Evolutionary conservation across 2,888 invertebrate species (phyloP).

Genomic region (Tricholauxania praeusta): DNA sequence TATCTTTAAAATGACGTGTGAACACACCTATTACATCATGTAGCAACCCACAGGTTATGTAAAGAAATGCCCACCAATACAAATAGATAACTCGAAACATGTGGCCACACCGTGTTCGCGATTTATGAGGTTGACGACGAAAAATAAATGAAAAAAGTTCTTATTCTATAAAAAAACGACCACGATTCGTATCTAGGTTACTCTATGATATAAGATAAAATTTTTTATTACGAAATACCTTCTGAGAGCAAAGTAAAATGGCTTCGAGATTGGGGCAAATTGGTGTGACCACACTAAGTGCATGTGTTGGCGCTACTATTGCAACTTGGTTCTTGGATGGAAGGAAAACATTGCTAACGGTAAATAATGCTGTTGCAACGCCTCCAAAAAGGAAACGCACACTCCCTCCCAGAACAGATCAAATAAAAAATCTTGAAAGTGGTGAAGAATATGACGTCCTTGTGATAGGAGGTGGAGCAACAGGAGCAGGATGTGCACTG

Average conservation of each 20-base stretch:
- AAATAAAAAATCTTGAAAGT: constrained; percentile 81
- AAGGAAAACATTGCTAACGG: constrained; percentile 55
- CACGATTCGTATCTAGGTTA: too few species aligned
- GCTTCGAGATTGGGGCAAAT: constrained; percentile 66
- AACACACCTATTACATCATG: too few species aligned
- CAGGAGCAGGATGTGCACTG: constrained; percentile 95
- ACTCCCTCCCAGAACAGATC: constrained; percentile 83
- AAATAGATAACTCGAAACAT: background rate
- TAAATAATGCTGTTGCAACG: constrained; percentile 58
- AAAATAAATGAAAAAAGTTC: background rate
- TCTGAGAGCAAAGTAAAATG: constrained; percentile 50
- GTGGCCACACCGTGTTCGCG: background rate
- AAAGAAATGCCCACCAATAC: too few species aligned
- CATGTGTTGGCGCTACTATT: constrained; percentile 63
- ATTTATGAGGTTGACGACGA: background rate
- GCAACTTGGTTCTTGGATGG: constrained; percentile 63
- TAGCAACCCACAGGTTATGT: too few species aligned
- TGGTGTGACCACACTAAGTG: constrained; percentile 65
- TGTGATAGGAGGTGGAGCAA: constrained; percentile 97
- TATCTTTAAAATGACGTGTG: too few species aligned
- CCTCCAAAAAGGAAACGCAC: constrained; percentile 75
- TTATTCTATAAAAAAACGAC: background rate
- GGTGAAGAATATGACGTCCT: constrained; percentile 90
- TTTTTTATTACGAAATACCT: too few species aligned
- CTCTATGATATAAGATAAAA: too few species aligned